phyloP scores from a whole-genome alignment of 2,888 invertebrate genomes.

The Xylophagus ater region DNA sequence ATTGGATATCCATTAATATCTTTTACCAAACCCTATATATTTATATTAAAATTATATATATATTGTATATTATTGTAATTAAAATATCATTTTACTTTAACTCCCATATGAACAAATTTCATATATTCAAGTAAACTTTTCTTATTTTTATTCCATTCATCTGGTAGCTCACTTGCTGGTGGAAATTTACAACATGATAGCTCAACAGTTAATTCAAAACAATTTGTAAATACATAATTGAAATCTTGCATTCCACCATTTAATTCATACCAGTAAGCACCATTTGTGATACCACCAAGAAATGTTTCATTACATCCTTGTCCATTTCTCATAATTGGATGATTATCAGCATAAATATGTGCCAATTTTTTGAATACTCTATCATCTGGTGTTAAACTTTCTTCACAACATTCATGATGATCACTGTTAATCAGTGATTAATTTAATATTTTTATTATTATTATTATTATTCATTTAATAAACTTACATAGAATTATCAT shows the following conservation, averaged over 20 bases:
- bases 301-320: slow-evolving; percentile 66
- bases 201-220: slow-evolving; percentile 95
- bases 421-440: slow-evolving; percentile 30
- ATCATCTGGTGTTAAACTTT: slow-evolving; percentile 74
- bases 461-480: slow-evolving; percentile 6
- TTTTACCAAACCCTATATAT: slow-evolving; percentile 29
- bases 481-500: slow-evolving; percentile 67
- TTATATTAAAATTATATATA: neutral
- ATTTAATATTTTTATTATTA: slow-evolving; percentile 1
- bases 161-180: slow-evolving; percentile 50
- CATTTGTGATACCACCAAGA: slow-evolving; percentile 74
- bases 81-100: slow-evolving; percentile 38
- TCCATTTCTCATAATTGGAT: slow-evolving; percentile 65
- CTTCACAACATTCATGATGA: slow-evolving; percentile 54
- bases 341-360: slow-evolving; percentile 58
- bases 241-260: slow-evolving; percentile 97
- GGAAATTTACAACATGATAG: slow-evolving; percentile 95
- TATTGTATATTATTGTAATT: neutral
- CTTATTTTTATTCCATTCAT: slow-evolving; percentile 79
- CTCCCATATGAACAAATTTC: slow-evolving; percentile 66
- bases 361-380: slow-evolving; percentile 69
- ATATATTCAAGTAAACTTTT: slow-evolving; percentile 74
- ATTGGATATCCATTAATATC: slow-evolving; percentile 37
- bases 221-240: slow-evolving; percentile 90
- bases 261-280: slow-evolving; percentile 84